These are phyloP conservation scores for Craterocephalus amniculus DNA, from an alignment of 2,797 vertebrate species.

Conservation along the genomic window DNA sequence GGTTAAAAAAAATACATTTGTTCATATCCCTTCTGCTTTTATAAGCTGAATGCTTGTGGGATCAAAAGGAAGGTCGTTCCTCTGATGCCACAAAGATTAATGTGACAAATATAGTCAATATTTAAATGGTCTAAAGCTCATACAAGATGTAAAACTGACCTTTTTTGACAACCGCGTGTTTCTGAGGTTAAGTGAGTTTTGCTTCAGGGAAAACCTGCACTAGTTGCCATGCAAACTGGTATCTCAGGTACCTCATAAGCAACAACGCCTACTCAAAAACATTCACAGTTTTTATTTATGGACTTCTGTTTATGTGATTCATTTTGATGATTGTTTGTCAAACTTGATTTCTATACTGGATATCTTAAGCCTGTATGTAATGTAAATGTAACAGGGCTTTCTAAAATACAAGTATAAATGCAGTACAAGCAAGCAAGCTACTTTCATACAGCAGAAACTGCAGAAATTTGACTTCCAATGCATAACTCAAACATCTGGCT, in stretches of 20 bases:
- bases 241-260: constrained; percentile 37
- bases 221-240: constrained; percentile 54
- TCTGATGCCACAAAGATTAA: background rate
- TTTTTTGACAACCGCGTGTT: background rate
- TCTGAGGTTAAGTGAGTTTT: constrained; percentile 1
- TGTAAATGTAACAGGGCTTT: constrained; percentile 30
- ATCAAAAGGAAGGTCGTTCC: background rate
- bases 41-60: background rate
- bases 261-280: constrained; percentile 17
- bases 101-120: background rate
- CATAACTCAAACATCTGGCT: constrained; percentile 73
- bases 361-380: background rate
- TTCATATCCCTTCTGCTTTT: background rate
- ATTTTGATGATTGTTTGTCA: constrained; percentile 26
- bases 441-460: constrained; percentile 56
- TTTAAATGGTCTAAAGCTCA: background rate
- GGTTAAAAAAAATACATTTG: background rate
- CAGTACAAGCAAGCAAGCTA: constrained; percentile 43
- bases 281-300: constrained; percentile 45
- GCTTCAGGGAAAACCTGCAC: constrained; percentile 30
- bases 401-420: constrained; percentile 47
- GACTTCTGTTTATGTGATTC: constrained; percentile 36
- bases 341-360: constrained; percentile 7
- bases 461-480: constrained; percentile 62
- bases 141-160: background rate